Evolutionary conservation across 2,888 invertebrate species (phyloP), one percentile per base, ranked within the genome.

Genomic region (Dynastes maya): DNA sequence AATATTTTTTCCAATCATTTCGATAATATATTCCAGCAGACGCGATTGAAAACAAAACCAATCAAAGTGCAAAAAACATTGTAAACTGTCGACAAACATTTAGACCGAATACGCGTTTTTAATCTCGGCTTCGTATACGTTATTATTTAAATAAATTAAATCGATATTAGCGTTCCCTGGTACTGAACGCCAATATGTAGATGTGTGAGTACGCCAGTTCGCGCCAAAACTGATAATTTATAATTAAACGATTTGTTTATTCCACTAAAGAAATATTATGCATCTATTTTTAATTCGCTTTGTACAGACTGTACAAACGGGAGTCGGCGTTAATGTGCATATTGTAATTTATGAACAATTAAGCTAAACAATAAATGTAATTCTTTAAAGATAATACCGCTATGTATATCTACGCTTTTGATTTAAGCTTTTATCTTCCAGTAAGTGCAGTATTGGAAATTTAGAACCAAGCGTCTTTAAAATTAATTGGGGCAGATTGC

Each of bases 61-160:
- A 55, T 22, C 55, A 55, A 27, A 55, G 22, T 55, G n/a, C 22
- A 55, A 55, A 22, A 55, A 55, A 55, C 16, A 55, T 55, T 6
- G 55, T 22, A 55, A 16, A 55, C 9, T 22, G 16, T 22, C 22
- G 22, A 9, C 55, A 55, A 16, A 55, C 5, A 16, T 22, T 55
- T 8, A 9, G 9, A 22, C 55, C 22, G 8, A 55, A 22, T 22
- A 16, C 55, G 55, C 55, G 22, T 55, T 8, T n/a, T 22, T 55
- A 55, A 55, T 55, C 55, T 55, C 22, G 22, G 16, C 45, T 45
- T 55, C 8, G 16, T 16, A 8, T 55, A 22, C 6, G 55, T 22
- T 27, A 8, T 55, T 55, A 55, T 55, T 55, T 55, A 55, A 55
- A 55, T 55, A 55, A 55, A 55, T 16, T 22, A 55, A 55, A 45